phyloP scores from a whole-genome alignment of 2,888 invertebrate species.

The Idaea aversata region DNA sequence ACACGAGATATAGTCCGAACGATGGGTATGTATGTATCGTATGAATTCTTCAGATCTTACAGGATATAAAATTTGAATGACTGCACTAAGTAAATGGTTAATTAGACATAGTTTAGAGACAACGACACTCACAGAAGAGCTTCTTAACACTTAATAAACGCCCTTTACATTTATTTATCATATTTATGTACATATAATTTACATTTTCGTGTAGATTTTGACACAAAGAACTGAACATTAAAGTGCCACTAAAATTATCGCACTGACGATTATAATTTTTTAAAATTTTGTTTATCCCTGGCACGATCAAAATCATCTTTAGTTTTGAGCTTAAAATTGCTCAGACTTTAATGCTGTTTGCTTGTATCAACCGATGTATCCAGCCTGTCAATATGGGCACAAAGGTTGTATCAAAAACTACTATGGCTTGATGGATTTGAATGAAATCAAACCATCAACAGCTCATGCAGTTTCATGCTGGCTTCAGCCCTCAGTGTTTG shows the following conservation, averaged over 20 bases:
- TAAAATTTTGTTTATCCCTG: slow-evolving; percentile 3
- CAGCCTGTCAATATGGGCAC: neutral
- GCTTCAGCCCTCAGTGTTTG: neutral
- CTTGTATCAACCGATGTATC: neutral
- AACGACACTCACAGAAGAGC: slow-evolving; percentile 78
- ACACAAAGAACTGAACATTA: slow-evolving; percentile 61
- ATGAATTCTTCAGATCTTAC: neutral
- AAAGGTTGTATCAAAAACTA: neutral
- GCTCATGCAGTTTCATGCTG: neutral
- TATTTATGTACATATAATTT: slow-evolving; percentile 23
- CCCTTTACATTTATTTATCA: slow-evolving; percentile 39
- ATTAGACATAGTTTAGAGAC: slow-evolving; percentile 58
- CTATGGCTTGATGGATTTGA: neutral
- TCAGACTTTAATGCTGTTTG: neutral
- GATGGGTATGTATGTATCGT: slow-evolving; percentile 8
- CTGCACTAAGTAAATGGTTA: slow-evolving; percentile 16
- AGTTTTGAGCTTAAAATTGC: neutral
- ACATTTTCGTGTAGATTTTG: slow-evolving; percentile 43
- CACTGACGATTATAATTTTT: slow-evolving; percentile 42
- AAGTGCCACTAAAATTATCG: slow-evolving; percentile 55
- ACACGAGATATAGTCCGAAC: slow-evolving; percentile 12
- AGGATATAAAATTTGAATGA: neutral
- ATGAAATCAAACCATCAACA: neutral
- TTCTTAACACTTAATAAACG: slow-evolving; percentile 54
- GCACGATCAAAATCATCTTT: neutral